These are phyloP conservation scores for Melopsittacus undulatus DNA, from an alignment of 2,797 vertebrate species.

Conservation along the genomic window DNA sequence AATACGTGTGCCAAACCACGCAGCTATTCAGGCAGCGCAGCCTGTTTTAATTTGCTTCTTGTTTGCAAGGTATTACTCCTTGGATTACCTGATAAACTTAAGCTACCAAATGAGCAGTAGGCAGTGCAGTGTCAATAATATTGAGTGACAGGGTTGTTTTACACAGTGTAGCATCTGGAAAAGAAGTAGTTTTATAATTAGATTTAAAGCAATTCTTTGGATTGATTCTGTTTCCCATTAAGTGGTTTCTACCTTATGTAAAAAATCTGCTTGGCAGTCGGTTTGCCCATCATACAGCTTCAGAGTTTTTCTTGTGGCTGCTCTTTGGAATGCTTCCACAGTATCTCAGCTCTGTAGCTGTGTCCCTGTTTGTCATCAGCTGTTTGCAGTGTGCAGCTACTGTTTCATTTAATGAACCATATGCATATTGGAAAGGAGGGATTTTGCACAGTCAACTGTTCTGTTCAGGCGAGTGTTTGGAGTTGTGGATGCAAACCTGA, in stretches of 20 bases:
- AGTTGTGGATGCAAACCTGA: not conserved
- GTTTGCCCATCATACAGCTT: not conserved
- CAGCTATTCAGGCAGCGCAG: not conserved
- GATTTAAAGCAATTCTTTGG: not conserved
- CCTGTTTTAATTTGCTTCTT: not conserved
- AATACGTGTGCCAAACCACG: accelerated
- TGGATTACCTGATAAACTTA: not conserved
- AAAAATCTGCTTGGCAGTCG: not conserved
- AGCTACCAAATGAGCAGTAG: not conserved
- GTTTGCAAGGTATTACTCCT: not conserved
- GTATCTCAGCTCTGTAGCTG: not conserved
- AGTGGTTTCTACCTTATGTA: not conserved
- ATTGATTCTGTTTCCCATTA: not conserved
- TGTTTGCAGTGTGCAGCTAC: not conserved
- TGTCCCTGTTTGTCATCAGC: not conserved
- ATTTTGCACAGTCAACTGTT: not conserved
- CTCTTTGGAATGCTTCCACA: not conserved
- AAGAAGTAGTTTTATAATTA: not conserved
- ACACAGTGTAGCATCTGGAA: not conserved
- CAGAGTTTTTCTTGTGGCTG: not conserved
- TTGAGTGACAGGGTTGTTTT: conserved; percentile 41
- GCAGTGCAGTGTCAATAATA: not conserved
- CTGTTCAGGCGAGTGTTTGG: not conserved
- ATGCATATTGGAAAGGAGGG: not conserved
- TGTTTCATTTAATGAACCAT: not conserved